Conservation (phyloP, 2,113 vertebrate species). For the Brevimyrus niger region DNA sequence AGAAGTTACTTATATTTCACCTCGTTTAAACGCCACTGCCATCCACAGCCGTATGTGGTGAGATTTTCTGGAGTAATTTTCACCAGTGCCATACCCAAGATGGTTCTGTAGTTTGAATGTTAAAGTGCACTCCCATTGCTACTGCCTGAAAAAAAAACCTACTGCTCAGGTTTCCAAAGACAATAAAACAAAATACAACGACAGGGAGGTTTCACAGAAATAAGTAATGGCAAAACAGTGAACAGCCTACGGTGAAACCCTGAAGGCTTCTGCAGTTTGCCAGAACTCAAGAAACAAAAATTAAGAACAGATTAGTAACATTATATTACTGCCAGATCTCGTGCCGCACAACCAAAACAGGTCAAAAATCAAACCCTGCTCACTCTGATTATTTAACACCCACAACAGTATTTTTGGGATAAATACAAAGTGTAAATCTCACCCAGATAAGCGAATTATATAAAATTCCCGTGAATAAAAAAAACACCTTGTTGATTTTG, state of each 20-base stretch:
- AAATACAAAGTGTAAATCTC: neutral
- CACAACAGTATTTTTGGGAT: constrained; percentile 7
- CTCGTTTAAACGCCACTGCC: neutral
- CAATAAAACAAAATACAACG: neutral
- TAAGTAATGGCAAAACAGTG: neutral
- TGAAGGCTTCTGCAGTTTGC: neutral
- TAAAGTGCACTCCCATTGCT: neutral
- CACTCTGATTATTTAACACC: neutral
- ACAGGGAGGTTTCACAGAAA: neutral
- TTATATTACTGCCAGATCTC: constrained; percentile 22
- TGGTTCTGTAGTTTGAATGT: constrained; percentile 31
- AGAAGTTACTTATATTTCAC: neutral
- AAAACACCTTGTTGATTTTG: neutral
- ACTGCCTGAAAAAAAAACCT: neutral
- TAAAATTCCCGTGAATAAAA: neutral
- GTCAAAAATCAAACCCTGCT: constrained; percentile 13
- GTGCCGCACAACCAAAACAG: constrained; percentile 9
- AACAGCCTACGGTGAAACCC: neutral
- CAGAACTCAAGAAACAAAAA: neutral
- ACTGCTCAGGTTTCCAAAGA: neutral
- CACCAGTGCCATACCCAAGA: constrained; percentile 30
- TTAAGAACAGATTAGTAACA: neutral
- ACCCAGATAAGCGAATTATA: neutral
- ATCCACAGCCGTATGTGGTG: neutral
- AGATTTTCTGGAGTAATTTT: constrained; percentile 34